Percentiles rank a stretch among this genome's conserved stretches.
Conservation (phyloP, 2,888 invertebrate genomes). For the Cryptocephalus moraei region DNA sequence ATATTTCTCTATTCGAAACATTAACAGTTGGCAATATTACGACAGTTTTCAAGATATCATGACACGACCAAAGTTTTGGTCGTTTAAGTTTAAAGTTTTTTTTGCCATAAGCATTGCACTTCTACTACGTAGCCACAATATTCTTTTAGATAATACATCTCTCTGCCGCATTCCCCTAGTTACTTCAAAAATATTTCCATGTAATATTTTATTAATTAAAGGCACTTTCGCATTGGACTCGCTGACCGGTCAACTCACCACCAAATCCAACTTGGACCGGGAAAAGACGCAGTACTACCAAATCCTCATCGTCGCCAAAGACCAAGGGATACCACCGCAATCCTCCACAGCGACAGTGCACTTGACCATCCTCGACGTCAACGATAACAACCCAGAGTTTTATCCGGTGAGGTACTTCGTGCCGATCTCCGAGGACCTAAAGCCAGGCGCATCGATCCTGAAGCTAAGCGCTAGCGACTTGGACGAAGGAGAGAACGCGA, state of each 20-base stretch:
- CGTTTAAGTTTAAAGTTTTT: too few species aligned
- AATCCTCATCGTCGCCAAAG: conserved; percentile 77
- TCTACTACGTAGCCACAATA: too few species aligned
- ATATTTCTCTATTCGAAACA: too few species aligned
- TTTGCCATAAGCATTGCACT: too few species aligned
- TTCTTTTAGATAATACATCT: too few species aligned
- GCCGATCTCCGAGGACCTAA: conserved; percentile 58
- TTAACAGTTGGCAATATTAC: too few species aligned
- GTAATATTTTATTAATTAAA: too few species aligned
- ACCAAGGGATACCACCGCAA: conserved; percentile 83
- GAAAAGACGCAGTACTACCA: conserved; percentile 69
- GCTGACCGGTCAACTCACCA: conserved; percentile 74
- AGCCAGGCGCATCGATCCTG: conserved; percentile 54
- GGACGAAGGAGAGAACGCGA: conserved; percentile 83
- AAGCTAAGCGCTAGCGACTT: conserved; percentile 74
- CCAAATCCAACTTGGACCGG: conserved; percentile 68
- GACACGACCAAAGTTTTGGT: too few species aligned
- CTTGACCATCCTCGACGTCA: conserved; percentile 73
- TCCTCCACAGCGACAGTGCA: conserved; percentile 83
- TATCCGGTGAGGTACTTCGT: conserved; percentile 83
- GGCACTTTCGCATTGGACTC: conserved; percentile 68
- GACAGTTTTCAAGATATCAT: too few species aligned
- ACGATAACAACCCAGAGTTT: conserved; percentile 87
- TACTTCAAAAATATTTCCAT: too few species aligned
- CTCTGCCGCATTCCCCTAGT: too few species aligned